phyloP scores from a whole-genome alignment of 2,888 invertebrate genomes.

The Tridacna crocea region DNA sequence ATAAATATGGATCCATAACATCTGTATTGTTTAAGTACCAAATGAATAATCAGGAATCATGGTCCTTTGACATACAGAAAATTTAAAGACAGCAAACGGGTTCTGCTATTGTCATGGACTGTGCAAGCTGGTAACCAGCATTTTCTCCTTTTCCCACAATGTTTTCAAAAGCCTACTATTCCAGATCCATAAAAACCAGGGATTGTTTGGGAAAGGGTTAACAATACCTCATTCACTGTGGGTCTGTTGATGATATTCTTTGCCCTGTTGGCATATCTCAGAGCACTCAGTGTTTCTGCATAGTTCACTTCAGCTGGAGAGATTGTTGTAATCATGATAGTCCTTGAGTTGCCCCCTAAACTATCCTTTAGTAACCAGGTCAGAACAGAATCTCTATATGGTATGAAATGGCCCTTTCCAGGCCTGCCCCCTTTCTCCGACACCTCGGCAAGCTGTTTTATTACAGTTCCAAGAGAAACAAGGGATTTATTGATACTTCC shows the following conservation, averaged over 20 bases:
- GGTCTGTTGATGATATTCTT: slow-evolving; percentile 89
- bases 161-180: too few species aligned
- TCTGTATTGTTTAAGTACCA: too few species aligned
- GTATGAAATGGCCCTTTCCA: slow-evolving; percentile 86
- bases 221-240: slow-evolving; percentile 87
- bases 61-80: too few species aligned
- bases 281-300: slow-evolving; percentile 91
- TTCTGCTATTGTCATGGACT: too few species aligned
- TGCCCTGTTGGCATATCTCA: slow-evolving; percentile 91
- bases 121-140: too few species aligned
- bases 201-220: background rate
- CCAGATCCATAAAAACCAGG: too few species aligned
- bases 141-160: too few species aligned
- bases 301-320: slow-evolving; percentile 92
- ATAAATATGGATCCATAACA: too few species aligned
- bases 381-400: slow-evolving; percentile 91
- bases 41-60: too few species aligned
- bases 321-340: slow-evolving; percentile 91
- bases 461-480: slow-evolving; percentile 92
- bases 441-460: slow-evolving; percentile 87
- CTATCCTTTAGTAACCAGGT: slow-evolving; percentile 93
- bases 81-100: too few species aligned
- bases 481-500: slow-evolving; percentile 92
- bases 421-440: slow-evolving; percentile 71
- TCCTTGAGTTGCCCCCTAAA: slow-evolving; percentile 91